These are phyloP conservation scores for Cerceris rybyensis DNA, from an alignment of 2,888 invertebrate species.

Conservation along the genomic window DNA sequence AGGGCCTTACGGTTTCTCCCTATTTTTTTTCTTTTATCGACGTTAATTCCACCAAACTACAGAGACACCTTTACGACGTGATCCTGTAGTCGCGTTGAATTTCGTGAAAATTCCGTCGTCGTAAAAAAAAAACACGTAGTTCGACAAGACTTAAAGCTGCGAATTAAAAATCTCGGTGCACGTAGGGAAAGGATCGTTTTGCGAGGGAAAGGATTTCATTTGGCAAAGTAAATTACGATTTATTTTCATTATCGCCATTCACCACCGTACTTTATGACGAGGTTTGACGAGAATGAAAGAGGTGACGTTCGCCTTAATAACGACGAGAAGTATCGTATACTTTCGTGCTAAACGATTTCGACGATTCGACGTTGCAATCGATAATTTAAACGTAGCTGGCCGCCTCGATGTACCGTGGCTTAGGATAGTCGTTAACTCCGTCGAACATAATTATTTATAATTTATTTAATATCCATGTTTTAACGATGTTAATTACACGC, in stretches of 20 bases:
- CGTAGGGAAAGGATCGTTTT: no score
- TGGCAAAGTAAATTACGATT: no score
- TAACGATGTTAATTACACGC: slow-evolving; percentile 71
- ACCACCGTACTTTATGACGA: no score
- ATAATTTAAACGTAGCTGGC: slow-evolving; percentile 36
- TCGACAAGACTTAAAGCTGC: not conserved
- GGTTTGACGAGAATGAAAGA: no score
- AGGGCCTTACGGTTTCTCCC: slow-evolving; percentile 13
- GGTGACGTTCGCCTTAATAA: no score
- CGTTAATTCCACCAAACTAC: slow-evolving; percentile 60
- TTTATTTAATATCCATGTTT: slow-evolving; percentile 73
- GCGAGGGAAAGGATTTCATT: no score
- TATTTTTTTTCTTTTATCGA: slow-evolving; percentile 55
- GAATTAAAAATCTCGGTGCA: no score
- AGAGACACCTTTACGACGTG: slow-evolving; percentile 53
- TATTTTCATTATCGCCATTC: no score
- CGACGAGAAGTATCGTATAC: no score
- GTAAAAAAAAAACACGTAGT: slow-evolving; percentile 5
- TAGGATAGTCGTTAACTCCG: slow-evolving; percentile 63
- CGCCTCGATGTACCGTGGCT: slow-evolving; percentile 22
- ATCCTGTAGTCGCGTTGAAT: slow-evolving; percentile 20
- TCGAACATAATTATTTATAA: slow-evolving; percentile 73
- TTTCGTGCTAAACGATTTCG: slow-evolving; percentile 4
- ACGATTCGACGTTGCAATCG: slow-evolving; percentile 29
- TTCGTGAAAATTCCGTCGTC: slow-evolving; percentile 11